Conservation (phyloP, 2,113 vertebrate species). For the Coptodon bakossiorum region DNA sequence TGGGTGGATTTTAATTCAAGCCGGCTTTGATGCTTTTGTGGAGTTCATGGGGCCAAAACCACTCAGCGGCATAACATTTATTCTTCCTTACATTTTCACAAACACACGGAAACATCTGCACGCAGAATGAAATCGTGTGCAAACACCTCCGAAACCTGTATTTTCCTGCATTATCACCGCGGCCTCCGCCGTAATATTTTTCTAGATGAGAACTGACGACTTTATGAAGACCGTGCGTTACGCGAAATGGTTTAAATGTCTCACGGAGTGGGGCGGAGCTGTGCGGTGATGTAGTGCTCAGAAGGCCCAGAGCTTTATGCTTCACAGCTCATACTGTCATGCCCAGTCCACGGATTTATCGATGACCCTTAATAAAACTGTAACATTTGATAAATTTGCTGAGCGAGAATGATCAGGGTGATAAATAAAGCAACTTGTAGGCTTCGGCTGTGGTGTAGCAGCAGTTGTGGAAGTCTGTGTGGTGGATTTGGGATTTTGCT, state of each 20-base stretch:
- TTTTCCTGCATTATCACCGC: neutral
- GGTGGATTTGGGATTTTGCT: neutral
- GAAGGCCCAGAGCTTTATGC: neutral
- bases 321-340: constrained; percentile 6
- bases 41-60: neutral
- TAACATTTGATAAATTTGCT: constrained; percentile 39
- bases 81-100: neutral
- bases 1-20: constrained; percentile 7
- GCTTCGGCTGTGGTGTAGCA: neutral
- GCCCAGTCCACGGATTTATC: constrained; percentile 20
- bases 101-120: neutral
- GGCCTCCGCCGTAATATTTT: neutral
- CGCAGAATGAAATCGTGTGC: neutral
- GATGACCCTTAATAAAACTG: constrained; percentile 44
- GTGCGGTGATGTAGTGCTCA: neutral
- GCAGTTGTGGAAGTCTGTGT: neutral
- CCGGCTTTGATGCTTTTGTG: constrained; percentile 8
- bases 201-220: neutral
- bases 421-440: constrained; percentile 35
- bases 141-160: neutral
- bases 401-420: constrained; percentile 23
- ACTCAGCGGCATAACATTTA: neutral
- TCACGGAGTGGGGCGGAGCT: neutral
- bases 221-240: neutral
- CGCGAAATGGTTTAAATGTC: neutral